Base-by-base conservation (phyloP, 2,888 invertebrate genomes). In the Lordiphosa andalusiaca region DNA sequence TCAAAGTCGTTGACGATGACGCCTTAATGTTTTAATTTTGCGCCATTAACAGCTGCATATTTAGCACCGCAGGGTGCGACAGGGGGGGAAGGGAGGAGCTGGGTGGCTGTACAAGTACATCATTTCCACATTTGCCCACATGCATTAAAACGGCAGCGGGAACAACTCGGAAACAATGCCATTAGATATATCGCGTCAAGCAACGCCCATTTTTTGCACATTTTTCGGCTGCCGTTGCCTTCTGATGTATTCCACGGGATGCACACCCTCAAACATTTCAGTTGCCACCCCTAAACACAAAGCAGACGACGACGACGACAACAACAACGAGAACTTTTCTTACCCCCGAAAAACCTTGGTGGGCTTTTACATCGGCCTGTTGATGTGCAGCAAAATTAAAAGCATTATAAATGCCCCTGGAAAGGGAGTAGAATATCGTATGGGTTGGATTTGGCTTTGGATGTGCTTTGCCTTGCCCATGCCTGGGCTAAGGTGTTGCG, bases 141-240 rank as follows among this genome's bases (percentile, higher is more conserved):
- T 77, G 78, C 77, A 77, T 82, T 77, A 82, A 77, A 75, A 44
- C 42, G 9, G 42, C 72, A 76, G 74, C 62, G 57, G 58, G 56
- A 49, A 41, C 40, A 71, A 48, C 67, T 65, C 77, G 82, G 84
- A 74, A 81, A 81, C 80, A 81, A 84, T 69, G 78, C 80, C 80
- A 81, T 81, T 81, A 81, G 82, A 73, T 77, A 69, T 71, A 72
- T 69, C 63, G 77, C 83, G 62, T 52, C 69, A 69, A 75, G 76
- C 67, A 68, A 84, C 80, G 82, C 80, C 80, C 82, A 82, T 81
- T 81, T 80, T 84, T 84, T 84, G 84, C 84, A 84, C 80, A 84
- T 82, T 82, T 80, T 81, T 58, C 41, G 72, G 75, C 50, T 42
- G 41, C 30, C 46, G 55, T 30, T 30, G 71, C 73, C 73, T 68